Base-by-base conservation (phyloP, 2,888 invertebrate species). In the Nymphalis urticae region DNA sequence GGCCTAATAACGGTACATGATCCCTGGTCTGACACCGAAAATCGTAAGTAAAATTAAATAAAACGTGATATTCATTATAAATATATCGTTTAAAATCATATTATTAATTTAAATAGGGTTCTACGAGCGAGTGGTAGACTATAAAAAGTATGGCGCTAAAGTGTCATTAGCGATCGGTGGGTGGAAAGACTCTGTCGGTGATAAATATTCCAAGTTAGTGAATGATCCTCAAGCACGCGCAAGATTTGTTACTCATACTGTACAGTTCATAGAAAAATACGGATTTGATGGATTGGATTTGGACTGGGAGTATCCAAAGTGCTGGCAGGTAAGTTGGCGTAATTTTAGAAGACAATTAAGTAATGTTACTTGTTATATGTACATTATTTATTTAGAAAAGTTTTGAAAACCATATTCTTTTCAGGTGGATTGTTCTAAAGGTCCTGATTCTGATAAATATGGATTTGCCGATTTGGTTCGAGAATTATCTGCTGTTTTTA, bases 271-370 rank as follows among this genome's bases (percentile, higher is more conserved):
- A 59, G 95, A 96, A 73, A 95, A 96, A 81, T 95, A 97, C 78
- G 94, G 95, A 63, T 98, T 98, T 82, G 97, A 98, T 80, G 98
- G 98, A n/a, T 90, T 98, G n/a, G 98, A 98, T 85, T 90, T 98
- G 62, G 98, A 98, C 82, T 98, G 98, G 98, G 98, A 98, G 82
- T 98, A 98, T 86, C 98, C 98, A 0, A 96, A 96, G 82, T 97
- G 96, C 79, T 96, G 96, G 96, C 97, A 97, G 94, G 96, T 95
- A 54, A 10, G 62, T 70, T 24, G 32, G 63, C 17, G 8, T 17
- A 10, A 54, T 50, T 19, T 13, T 13, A 27, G 27, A 56, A 56
- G 10, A 36, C 48, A n/a, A n/a, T n/a, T 48, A 48, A n/a, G 4
- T n/a, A n/a, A n/a, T 10, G 19, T 50, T 50, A n/a, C n/a, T 50